Evolutionary conservation across 2,888 invertebrate genomes (phyloP).

Genomic region (Eudasyphora cyanicolor): DNA sequence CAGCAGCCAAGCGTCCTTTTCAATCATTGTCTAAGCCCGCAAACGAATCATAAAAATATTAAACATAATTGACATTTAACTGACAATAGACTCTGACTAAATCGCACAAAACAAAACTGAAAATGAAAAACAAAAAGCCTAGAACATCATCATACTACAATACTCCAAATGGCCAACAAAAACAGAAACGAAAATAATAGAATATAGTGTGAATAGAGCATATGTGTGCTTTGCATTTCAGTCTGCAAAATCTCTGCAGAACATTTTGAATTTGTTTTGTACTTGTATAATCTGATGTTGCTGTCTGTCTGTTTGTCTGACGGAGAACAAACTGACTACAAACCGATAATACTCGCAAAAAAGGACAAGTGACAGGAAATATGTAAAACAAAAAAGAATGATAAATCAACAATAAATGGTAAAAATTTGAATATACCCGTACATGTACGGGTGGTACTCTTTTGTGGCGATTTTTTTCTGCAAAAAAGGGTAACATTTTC

Average conservation of each 20-base stretch:
- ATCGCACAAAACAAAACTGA: background rate
- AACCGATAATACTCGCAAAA: too few relatives aligned
- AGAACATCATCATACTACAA: background rate
- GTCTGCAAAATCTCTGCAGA: background rate
- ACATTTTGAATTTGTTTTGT: background rate
- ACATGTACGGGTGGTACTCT: too few relatives aligned
- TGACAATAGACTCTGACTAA: background rate
- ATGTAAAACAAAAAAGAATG: background rate
- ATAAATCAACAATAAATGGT: too few relatives aligned
- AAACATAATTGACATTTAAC: conserved; percentile 39
- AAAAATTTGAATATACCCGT: too few relatives aligned
- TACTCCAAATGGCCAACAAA: background rate
- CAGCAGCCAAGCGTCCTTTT: background rate
- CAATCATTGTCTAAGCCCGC: conserved; percentile 8
- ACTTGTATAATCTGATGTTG: conserved; percentile 5
- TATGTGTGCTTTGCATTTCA: background rate
- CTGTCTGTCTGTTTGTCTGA: background rate
- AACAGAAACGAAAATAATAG: background rate
- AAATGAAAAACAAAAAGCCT: background rate
- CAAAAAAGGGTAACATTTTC: too few relatives aligned
- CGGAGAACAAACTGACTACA: too few relatives aligned
- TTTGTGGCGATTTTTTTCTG: too few relatives aligned
- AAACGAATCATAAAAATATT: conserved; percentile 23
- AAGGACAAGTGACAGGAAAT: background rate
- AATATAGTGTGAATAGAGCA: background rate